phyloP scores from a whole-genome alignment of 2,797 vertebrate species.

The Lepus oiostolus region DNA sequence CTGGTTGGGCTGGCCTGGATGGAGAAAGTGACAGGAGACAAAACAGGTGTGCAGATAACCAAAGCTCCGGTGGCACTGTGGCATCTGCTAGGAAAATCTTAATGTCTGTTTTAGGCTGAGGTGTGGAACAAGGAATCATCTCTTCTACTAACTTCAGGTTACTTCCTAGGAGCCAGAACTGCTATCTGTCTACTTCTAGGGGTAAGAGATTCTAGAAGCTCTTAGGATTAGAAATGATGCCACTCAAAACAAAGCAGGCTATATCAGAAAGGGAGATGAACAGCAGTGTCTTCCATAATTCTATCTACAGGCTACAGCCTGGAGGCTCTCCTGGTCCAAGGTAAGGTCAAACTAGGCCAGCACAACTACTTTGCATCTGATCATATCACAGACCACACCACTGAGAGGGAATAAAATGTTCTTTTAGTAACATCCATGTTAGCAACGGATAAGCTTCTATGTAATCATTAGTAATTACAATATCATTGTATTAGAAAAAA shows the following conservation, averaged over 20 bases:
- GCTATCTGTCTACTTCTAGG: no score
- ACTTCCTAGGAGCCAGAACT: background rate
- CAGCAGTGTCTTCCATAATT: background rate
- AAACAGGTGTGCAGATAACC: accelerated
- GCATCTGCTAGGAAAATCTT: background rate
- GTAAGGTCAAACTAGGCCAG: background rate
- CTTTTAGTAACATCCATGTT: background rate
- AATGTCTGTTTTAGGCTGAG: background rate
- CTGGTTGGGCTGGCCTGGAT: no score
- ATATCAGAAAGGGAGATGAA: background rate
- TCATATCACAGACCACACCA: background rate
- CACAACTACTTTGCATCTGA: background rate
- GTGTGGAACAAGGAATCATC: accelerated
- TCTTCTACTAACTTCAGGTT: background rate
- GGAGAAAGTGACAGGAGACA: background rate
- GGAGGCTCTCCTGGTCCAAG: background rate
- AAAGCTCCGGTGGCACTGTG: background rate
- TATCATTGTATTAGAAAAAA: background rate
- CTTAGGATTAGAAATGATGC: background rate
- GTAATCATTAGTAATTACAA: background rate
- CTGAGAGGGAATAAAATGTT: background rate
- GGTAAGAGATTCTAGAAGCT: background rate
- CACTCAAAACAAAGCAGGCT: background rate
- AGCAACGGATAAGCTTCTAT: background rate
- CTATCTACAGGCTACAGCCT: accelerated